phyloP scores from a whole-genome alignment of 2,113 vertebrate species.

The Eclectus roratus region DNA sequence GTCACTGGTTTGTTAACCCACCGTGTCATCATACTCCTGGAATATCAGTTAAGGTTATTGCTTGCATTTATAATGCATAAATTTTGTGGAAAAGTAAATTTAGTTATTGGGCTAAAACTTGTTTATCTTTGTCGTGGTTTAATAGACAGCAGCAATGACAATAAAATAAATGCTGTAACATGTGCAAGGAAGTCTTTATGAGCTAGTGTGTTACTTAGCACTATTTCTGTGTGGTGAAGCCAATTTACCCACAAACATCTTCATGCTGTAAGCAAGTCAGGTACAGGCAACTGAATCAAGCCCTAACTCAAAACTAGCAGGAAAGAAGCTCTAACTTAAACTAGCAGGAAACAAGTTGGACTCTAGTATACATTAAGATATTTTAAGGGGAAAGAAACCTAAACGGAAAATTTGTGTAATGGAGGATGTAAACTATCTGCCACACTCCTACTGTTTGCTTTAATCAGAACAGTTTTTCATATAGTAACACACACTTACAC shows the following conservation, averaged over 20 bases:
- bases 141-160: background rate
- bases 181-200: background rate
- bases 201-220: background rate
- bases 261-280: background rate
- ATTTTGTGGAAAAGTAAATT: background rate
- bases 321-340: background rate
- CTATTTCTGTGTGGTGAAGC: background rate
- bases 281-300: background rate
- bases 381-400: background rate
- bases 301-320: background rate
- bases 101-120: background rate
- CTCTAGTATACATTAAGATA: accelerated
- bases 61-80: background rate
- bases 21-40: background rate
- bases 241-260: background rate
- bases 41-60: background rate
- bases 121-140: background rate
- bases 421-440: background rate
- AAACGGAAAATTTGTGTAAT: background rate
- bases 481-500: background rate
- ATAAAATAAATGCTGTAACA: background rate
- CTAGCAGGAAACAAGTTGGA: background rate
- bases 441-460: background rate
- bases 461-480: background rate
- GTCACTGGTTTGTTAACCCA: background rate